phyloP scores from a whole-genome alignment of 2,888 invertebrate genomes.

The Ochropleura plecta region DNA sequence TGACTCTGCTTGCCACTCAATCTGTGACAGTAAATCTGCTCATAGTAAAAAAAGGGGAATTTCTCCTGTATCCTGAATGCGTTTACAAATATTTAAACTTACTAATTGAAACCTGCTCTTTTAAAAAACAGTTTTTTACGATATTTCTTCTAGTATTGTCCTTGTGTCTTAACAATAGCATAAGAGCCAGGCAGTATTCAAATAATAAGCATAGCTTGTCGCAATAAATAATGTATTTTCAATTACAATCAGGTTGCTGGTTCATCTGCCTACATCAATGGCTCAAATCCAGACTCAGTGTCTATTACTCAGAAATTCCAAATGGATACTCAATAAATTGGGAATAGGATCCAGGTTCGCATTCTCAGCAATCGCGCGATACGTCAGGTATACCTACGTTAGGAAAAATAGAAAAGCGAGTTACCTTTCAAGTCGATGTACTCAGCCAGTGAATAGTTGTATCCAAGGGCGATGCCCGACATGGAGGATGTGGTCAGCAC shows the following conservation, averaged over 20 bases:
- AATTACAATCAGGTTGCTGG: neutral
- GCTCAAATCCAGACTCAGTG: neutral
- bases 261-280: neutral
- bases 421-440: constrained; percentile 84
- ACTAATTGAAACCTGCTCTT: too few species aligned
- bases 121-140: neutral
- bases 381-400: neutral
- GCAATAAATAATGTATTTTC: neutral
- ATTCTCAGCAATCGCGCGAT: neutral
- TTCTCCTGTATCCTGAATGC: too few species aligned
- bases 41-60: too few species aligned
- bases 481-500: constrained; percentile 75
- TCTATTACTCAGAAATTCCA: neutral
- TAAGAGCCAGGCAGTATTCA: neutral
- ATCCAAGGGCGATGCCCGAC: constrained; percentile 84
- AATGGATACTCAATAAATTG: neutral
- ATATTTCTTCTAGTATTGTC: neutral
- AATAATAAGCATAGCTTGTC: neutral
- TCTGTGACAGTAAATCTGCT: too few species aligned
- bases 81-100: too few species aligned
- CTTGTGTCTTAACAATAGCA: neutral
- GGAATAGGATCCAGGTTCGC: neutral
- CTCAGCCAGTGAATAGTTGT: constrained; percentile 86
- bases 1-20: too few species aligned
- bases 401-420: too few species aligned